Base-by-base conservation (phyloP, 92 coral and sea anemone genomes). In the Epizoanthus scotinus region DNA sequence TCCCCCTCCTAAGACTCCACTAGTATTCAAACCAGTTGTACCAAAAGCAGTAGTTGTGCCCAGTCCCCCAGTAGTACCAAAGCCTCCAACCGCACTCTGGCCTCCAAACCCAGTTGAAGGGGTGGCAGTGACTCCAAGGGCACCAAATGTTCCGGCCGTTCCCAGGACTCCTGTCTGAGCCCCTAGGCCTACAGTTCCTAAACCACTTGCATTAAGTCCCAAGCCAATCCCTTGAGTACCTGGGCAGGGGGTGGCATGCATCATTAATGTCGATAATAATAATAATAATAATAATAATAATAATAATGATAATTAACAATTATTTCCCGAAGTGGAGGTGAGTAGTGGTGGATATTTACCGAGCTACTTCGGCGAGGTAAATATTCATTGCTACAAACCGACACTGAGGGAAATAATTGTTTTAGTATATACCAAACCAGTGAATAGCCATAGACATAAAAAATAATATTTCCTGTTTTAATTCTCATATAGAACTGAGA, bases 11-110 rank as follows among this genome's bases (percentile, higher is more conserved):
- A 85, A 67, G 14, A 26, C 64, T n/a, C 53, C 80, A 6, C 83
- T 52, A 7, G 87, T 29, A 19, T 82, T 86, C 18, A 86, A 81
- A 18, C 85, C 52, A 2, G 87, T 70, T 67, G 73, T 61, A 42
- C 92, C 89, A 83, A 91, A 82, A 14, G 92, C 98, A 29, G 83
- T 77, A 10, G 81, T 58, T 79, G 89, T 29, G 0, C 93, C 91
- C 26, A 89, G 78, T 42, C 93, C 93, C 40, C 87, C 53, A 26
- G 64, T 38, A 2, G 73, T 81, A 24, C 81, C 58, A 38, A 75
- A 75, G 26, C 81, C 81, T 6, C 67, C 6, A 15, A 36, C 66
- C 8, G 63, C 36, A 58, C 67, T 56, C 67, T 73, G 79, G 28
- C 79, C 68, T 59, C 68, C 81, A 38, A 75, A 58, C 14, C 81